Percentiles rank a stretch among this genome's conserved stretches.
These are phyloP conservation scores for Pocillopora grandis DNA, from an alignment of 92 coral and sea anemone species.

Conservation along the genomic window DNA sequence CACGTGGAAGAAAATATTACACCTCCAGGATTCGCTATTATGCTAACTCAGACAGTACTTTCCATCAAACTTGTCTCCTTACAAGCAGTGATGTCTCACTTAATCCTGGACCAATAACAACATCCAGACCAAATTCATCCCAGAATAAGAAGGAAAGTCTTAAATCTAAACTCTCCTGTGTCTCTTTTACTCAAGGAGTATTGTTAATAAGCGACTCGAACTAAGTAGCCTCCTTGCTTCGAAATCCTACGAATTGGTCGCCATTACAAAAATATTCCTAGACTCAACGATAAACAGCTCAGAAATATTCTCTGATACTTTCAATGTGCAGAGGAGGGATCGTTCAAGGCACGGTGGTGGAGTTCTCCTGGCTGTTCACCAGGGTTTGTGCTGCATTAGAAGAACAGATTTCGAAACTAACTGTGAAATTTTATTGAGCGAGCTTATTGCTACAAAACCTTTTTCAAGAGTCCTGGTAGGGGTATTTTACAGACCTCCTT, in stretches of 20 bases:
- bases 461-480: conserved; percentile 35
- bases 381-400: too few species aligned
- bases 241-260: too few species aligned
- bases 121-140: background rate
- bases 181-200: conserved; percentile 13
- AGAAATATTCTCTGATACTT: too few species aligned
- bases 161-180: too few species aligned
- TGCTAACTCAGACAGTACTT: conserved; percentile 19
- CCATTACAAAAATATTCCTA: too few species aligned
- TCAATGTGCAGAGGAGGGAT: too few species aligned
- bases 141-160: too few species aligned
- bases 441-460: conserved; percentile 21
- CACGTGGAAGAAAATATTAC: conserved; percentile 16
- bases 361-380: too few species aligned
- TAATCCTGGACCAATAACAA: conserved; percentile 36
- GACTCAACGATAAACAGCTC: too few species aligned
- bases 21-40: conserved; percentile 13
- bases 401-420: too few species aligned
- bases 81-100: conserved; percentile 41
- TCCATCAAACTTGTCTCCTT: conserved; percentile 28
- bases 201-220: conserved; percentile 20
- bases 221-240: conserved; percentile 28
- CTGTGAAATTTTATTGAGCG: background rate
- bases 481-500: conserved; percentile 55
- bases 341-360: too few species aligned